Percentiles rank a stretch among this genome's conserved stretches.
Conservation (phyloP, 2,113 vertebrate genomes). For the Sminthopsis crassicaudata region DNA sequence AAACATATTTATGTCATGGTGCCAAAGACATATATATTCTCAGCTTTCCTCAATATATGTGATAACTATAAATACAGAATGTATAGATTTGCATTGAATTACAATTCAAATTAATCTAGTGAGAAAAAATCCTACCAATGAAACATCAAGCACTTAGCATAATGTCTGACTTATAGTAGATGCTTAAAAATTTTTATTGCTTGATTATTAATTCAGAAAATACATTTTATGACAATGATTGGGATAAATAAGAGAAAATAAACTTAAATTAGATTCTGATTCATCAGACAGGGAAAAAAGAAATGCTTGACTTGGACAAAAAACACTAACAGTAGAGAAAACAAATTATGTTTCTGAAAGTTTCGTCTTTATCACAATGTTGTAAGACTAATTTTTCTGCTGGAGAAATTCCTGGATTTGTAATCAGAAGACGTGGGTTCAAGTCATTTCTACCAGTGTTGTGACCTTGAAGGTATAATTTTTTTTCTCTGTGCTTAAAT, state of each 20-base stretch:
- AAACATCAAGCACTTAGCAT: not conserved
- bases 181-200: slow-evolving; percentile 10
- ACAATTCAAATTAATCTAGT: slow-evolving; percentile 31
- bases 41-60: not conserved
- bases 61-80: not conserved
- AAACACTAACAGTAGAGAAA: not conserved
- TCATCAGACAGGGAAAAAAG: not conserved
- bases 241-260: not conserved
- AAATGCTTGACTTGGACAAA: not conserved
- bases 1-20: not conserved
- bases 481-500: no score
- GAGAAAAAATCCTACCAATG: not conserved
- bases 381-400: not conserved
- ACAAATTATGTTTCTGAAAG: not conserved
- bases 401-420: not conserved
- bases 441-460: not conserved
- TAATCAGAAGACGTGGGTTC: not conserved
- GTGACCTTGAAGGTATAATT: no score
- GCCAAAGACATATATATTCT: not conserved
- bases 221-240: not conserved
- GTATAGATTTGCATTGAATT: not conserved
- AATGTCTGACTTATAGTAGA: not conserved
- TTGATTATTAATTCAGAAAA: slow-evolving; percentile 16
- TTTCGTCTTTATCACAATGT: not conserved
- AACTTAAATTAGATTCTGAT: not conserved